Evolutionary conservation across 1,140 invertebrate species (phyloP), one percentile per base, ranked within the genome.

Genomic region (Drosophila mayri): DNA sequence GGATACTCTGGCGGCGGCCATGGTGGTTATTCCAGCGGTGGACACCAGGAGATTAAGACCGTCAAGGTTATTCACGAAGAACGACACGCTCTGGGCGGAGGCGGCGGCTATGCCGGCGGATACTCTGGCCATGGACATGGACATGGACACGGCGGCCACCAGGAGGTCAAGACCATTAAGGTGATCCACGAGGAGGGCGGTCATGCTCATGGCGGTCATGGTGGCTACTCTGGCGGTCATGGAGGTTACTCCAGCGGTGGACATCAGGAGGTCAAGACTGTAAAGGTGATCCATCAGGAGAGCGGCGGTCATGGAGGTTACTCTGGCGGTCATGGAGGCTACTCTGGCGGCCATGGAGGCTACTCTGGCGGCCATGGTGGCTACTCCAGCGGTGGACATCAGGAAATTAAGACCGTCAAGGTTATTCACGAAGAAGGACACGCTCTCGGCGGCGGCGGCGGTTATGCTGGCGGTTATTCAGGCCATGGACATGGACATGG

Each of bases 131-230:
- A 72, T 55, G 72, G 76, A 32, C 47, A 72, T 55, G 72, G 76
- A 32, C 47, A 49, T 6, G 78, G 63, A 20, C 59, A 62, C 4
- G 70, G 68, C 16, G 72, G 57, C 30, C 79, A 82, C 30, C 62
- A 77, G 37, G 77, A 84, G 20, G 76, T 91, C 2, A 91, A 91
- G 50, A 87, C 75, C 22, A 80, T 91, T 11, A 87, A 90, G 60
- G 90, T 91, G 10, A 92, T 92, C 54, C 90, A 92, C 14, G 75
- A 92, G 58, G 85, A 92, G 47, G 76, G 50, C 8, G 73, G 79
- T 35, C 66, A 73, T 44, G 71, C 49, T 7, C 77, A 79, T 30
- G 70, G 49, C 20, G 65, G 76, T 54, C 85, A 88, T 28, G 47
- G 67, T 18, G 84, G 76, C 18, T 71, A 30, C 59, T 71, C 61